Evolutionary conservation across 2,113 vertebrate species (phyloP).

Genomic region (Malurus alboscapulatus): DNA sequence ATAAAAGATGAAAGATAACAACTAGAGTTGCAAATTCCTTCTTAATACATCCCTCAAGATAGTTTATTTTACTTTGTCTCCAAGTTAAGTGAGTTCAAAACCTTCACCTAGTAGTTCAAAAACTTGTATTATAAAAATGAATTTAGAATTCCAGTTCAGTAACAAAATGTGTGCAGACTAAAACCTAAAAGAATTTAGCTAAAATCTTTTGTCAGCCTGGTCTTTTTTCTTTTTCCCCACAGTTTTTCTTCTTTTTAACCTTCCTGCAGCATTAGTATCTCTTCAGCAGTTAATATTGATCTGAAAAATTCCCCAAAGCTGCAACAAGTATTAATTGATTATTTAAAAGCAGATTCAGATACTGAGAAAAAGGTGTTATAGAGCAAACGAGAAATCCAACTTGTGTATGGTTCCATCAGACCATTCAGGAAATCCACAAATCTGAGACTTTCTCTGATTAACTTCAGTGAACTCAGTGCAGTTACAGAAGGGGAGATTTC

Average conservation of each 20-base stretch:
- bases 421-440: background rate
- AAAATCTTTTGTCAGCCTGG: background rate
- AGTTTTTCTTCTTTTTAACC: background rate
- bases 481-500: background rate
- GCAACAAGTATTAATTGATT: background rate
- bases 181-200: background rate
- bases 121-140: too few relatives aligned
- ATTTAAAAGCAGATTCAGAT: slow-evolving; percentile 6
- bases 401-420: background rate
- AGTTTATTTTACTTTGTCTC: background rate
- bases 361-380: background rate
- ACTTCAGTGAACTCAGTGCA: background rate
- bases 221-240: background rate
- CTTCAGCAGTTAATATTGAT: background rate
- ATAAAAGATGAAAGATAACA: slow-evolving; percentile 5
- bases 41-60: slow-evolving; percentile 20
- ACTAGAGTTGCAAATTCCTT: slow-evolving; percentile 16
- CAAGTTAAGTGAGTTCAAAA: slow-evolving; percentile 27
- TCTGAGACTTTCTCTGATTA: background rate
- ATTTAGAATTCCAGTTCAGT: too few relatives aligned
- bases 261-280: background rate
- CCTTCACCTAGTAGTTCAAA: too few relatives aligned
- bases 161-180: too few relatives aligned
- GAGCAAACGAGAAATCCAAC: background rate
- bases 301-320: background rate